Percentiles rank a stretch among this genome's conserved stretches.
These are phyloP conservation scores for Malthinus seriepunctatus DNA, from an alignment of 2,888 invertebrate species.

Conservation along the genomic window DNA sequence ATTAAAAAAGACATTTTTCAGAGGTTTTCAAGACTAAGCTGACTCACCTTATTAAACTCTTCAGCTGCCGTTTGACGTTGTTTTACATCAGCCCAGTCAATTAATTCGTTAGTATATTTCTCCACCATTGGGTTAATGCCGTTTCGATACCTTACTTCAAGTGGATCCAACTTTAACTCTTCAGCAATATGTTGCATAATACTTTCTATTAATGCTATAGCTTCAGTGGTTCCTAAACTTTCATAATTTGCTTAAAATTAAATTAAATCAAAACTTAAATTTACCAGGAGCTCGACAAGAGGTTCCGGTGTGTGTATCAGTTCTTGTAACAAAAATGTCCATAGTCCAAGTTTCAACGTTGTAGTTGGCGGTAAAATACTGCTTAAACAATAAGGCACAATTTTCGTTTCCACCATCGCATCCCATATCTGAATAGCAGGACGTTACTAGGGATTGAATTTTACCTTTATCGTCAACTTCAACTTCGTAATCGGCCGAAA, in stretches of 20 bases:
- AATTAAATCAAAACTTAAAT: no score
- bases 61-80: slow-evolving; percentile 59
- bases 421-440: slow-evolving; percentile 62
- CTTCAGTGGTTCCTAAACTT: slow-evolving; percentile 64
- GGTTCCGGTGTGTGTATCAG: slow-evolving; percentile 68
- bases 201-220: slow-evolving; percentile 63
- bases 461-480: slow-evolving; percentile 65
- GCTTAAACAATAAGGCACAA: slow-evolving; percentile 45
- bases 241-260: no score
- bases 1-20: no score
- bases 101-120: slow-evolving; percentile 62
- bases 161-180: slow-evolving; percentile 60
- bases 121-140: slow-evolving; percentile 51
- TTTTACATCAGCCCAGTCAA: slow-evolving; percentile 61
- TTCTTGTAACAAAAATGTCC: slow-evolving; percentile 56
- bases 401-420: slow-evolving; percentile 59
- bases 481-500: slow-evolving; percentile 67
- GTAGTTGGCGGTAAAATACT: slow-evolving; percentile 64
- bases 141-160: slow-evolving; percentile 62
- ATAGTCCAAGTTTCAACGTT: slow-evolving; percentile 58
- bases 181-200: slow-evolving; percentile 70
- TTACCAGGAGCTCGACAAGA: slow-evolving; percentile 71
- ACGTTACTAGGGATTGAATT: slow-evolving; percentile 66
- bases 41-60: slow-evolving; percentile 62
- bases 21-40: no score